Percentiles rank a stretch among this genome's conserved stretches.
Conservation (phyloP, 2,888 invertebrate genomes). For the Polyploca ridens region DNA sequence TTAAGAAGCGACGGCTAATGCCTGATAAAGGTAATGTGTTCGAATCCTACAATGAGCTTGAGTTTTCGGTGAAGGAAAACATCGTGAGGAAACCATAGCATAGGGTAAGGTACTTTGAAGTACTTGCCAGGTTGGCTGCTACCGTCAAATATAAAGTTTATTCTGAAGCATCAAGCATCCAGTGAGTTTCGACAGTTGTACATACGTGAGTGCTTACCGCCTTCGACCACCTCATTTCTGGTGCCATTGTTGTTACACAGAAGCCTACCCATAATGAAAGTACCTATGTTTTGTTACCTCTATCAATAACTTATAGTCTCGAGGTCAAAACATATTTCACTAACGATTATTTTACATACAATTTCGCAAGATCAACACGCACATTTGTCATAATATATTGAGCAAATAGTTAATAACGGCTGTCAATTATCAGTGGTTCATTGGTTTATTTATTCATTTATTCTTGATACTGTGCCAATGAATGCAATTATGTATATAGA, state of each 20-base stretch:
- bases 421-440: conserved; percentile 41
- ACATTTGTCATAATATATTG: conserved; percentile 36
- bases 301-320: background rate
- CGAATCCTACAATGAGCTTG: too few relatives aligned
- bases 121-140: background rate
- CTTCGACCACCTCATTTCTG: too few relatives aligned
- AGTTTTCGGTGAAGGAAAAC: too few relatives aligned
- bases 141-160: background rate
- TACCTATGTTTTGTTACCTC: too few relatives aligned
- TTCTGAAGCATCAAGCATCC: too few relatives aligned
- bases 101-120: background rate
- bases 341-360: conserved; percentile 7
- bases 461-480: conserved; percentile 25
- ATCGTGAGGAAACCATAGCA: too few relatives aligned
- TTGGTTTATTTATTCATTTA: conserved; percentile 33
- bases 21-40: too few relatives aligned
- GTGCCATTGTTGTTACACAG: too few relatives aligned
- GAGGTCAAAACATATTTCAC: background rate
- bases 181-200: too few relatives aligned
- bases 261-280: background rate
- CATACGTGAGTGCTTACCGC: too few relatives aligned
- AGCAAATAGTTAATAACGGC: conserved; percentile 37
- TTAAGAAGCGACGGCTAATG: too few relatives aligned
- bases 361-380: conserved; percentile 33
- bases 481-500: conserved; percentile 24